Percentiles rank a stretch among this genome's conserved stretches.
Evolutionary conservation across 2,888 invertebrate species (phyloP).

Genomic region (Caenorhabditis parvicauda): DNA sequence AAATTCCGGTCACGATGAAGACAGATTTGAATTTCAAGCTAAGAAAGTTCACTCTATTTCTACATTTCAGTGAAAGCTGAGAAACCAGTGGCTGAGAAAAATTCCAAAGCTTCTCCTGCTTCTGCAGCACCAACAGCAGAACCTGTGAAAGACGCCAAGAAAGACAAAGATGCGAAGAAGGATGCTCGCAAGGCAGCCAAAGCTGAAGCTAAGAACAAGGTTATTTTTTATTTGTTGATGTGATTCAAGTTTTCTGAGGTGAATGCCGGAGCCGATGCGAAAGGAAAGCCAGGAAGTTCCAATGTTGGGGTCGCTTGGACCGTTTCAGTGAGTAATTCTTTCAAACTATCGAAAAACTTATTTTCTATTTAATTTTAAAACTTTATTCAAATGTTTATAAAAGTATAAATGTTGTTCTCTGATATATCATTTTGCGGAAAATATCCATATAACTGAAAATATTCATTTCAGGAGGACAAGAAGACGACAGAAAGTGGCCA

Average conservation of each 20-base stretch:
- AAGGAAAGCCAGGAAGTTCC: conserved; percentile 3
- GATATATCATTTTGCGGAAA: too few species aligned
- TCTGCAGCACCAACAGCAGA: background rate
- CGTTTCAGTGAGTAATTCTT: too few species aligned
- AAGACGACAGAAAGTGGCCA: conserved; percentile 31
- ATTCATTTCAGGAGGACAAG: conserved; percentile 22
- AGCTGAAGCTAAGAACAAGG: conserved; percentile 33
- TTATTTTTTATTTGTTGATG: background rate
- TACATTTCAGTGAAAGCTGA: too few species aligned
- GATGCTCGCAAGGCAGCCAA: conserved; percentile 32
- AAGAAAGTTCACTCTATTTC: too few species aligned
- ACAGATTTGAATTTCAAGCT: too few species aligned
- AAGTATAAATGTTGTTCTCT: too few species aligned
- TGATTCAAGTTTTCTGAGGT: background rate
- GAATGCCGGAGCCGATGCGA: conserved; percentile 9
- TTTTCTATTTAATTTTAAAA: too few species aligned
- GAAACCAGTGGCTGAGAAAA: background rate
- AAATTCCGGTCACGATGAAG: too few species aligned
- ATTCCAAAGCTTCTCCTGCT: background rate
- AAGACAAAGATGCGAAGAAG: conserved; percentile 23
- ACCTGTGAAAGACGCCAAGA: conserved; percentile 3
- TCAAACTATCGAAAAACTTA: too few species aligned
- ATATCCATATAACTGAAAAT: background rate
- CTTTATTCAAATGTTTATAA: too few species aligned
- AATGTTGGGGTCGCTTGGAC: conserved; percentile 6